Percentiles rank a stretch among this genome's conserved stretches.
phyloP scores from a whole-genome alignment of 2,797 vertebrate species.

The Pterois miles region DNA sequence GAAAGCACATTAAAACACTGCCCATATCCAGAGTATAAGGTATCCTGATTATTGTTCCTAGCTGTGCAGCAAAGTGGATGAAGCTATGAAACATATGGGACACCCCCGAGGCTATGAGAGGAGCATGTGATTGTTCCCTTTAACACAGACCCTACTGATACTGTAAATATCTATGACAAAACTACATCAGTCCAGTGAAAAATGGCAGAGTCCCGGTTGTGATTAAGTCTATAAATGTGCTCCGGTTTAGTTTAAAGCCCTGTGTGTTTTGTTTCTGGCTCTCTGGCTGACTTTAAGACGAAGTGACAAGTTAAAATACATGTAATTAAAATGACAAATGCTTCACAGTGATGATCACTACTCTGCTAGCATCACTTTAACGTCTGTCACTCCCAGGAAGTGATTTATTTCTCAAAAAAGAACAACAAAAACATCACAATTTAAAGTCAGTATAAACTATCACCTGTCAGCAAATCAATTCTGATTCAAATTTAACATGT shows the following conservation, averaged over 20 bases:
- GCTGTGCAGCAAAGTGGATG: neutral
- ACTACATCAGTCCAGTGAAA: neutral
- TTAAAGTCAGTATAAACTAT: neutral
- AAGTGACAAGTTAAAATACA: neutral
- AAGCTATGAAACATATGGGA: constrained; percentile 4
- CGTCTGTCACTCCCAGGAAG: neutral
- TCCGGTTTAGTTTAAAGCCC: neutral
- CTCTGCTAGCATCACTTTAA: neutral
- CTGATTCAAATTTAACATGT: neutral
- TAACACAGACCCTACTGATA: constrained; percentile 1
- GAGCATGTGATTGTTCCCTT: constrained; percentile 45
- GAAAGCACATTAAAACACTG: neutral
- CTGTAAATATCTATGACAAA: neutral
- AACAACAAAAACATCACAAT: neutral
- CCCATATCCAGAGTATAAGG: neutral
- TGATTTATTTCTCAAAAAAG: neutral
- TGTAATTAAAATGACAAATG: neutral
- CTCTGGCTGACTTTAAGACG: neutral
- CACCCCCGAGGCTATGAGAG: constrained; percentile 6
- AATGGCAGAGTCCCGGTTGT: neutral
- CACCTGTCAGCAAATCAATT: neutral
- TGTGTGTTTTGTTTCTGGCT: neutral
- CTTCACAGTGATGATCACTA: neutral
- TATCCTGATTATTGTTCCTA: neutral
- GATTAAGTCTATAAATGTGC: neutral